These are phyloP conservation scores for Siniperca chuatsi DNA, from an alignment of 2,113 vertebrate species.

Conservation along the genomic window DNA sequence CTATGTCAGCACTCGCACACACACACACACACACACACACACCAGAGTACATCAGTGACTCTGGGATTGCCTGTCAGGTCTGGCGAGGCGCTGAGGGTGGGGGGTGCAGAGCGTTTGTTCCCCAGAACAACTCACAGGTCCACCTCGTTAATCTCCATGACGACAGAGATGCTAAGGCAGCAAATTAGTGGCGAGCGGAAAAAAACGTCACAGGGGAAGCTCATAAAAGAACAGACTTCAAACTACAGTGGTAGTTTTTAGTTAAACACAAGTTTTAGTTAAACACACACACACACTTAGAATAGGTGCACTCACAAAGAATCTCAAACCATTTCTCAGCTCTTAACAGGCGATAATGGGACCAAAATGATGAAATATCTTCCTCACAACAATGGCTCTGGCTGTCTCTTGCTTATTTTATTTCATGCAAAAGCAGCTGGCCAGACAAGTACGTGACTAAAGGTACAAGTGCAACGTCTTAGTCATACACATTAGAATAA, in stretches of 20 bases:
- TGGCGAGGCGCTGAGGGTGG: conserved; percentile 41
- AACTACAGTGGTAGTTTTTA: conserved; percentile 46
- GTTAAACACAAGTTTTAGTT: conserved; percentile 27
- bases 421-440: background rate
- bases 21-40: conserved; percentile 14
- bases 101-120: conserved; percentile 52
- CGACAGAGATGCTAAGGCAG: conserved; percentile 78
- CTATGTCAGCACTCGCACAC: conserved; percentile 28
- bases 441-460: background rate
- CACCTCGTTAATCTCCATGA: conserved; percentile 82
- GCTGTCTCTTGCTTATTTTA: background rate
- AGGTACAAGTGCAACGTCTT: background rate
- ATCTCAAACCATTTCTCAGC: conserved; percentile 17
- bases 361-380: background rate
- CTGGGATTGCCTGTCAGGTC: conserved; percentile 69
- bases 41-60: conserved; percentile 55
- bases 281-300: background rate
- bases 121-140: conserved; percentile 69
- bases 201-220: conserved; percentile 61
- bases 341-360: background rate
- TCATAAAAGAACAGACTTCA: conserved; percentile 52
- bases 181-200: conserved; percentile 68
- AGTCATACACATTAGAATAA: background rate
- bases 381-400: background rate
- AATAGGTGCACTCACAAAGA: background rate